Evolutionary conservation across 2,888 invertebrate genomes (phyloP).

Genomic region (Mamestra brassicae): DNA sequence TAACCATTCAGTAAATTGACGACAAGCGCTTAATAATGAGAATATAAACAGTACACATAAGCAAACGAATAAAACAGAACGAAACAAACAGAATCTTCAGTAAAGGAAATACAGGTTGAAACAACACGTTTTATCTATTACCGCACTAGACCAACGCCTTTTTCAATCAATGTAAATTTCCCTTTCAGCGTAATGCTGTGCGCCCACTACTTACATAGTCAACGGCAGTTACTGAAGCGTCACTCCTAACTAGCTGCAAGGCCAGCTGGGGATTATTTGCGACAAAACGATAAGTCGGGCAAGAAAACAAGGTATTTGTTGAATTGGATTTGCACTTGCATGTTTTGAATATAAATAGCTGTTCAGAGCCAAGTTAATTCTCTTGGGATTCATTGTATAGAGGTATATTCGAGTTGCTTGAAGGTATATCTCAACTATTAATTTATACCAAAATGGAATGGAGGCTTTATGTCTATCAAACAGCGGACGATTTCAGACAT

Average conservation of each 20-base stretch:
- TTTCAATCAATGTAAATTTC: constrained; percentile 58
- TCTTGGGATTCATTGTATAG: constrained; percentile 14
- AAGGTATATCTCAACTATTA: constrained; percentile 1
- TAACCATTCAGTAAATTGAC: neutral
- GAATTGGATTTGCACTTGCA: constrained; percentile 40
- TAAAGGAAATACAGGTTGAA: constrained; percentile 1
- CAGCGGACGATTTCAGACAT: constrained; percentile 14
- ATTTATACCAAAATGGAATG: constrained; percentile 13
- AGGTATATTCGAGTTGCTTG: constrained; percentile 15
- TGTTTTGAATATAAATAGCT: constrained; percentile 28
- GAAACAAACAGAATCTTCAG: neutral
- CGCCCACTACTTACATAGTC: constrained; percentile 52
- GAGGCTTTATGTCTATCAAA: constrained; percentile 23
- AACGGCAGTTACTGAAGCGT: constrained; percentile 43
- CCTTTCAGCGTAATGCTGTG: constrained; percentile 54
- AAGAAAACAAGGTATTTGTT: constrained; percentile 26
- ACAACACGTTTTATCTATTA: constrained; percentile 33
- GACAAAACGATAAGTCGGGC: constrained; percentile 40
- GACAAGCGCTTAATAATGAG: neutral
- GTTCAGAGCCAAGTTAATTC: constrained; percentile 15
- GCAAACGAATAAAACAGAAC: constrained; percentile 1
- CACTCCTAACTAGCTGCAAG: constrained; percentile 59
- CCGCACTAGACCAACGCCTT: constrained; percentile 25
- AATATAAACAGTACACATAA: neutral
- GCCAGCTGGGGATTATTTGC: constrained; percentile 50